Conservation (phyloP, 2,797 vertebrate species). For the Orientallactaga sibirica region DNA sequence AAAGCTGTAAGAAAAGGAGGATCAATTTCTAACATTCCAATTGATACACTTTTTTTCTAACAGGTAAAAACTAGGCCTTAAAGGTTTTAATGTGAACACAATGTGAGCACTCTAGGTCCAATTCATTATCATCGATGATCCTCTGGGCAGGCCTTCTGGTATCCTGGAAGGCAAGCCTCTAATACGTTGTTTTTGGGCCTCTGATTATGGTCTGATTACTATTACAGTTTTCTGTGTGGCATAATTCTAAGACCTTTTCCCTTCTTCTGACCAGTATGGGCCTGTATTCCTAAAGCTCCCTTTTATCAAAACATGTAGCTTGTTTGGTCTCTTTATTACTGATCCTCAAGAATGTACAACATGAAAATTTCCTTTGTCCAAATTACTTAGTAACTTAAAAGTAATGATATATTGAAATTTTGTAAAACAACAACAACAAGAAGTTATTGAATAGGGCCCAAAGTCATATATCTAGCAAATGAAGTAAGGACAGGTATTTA, state of each 20-base stretch:
- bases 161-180: not conserved
- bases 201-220: not conserved
- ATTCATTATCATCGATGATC: not conserved
- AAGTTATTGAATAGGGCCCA: not conserved
- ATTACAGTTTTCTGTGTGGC: not conserved
- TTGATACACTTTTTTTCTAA: not conserved
- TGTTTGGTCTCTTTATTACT: not conserved
- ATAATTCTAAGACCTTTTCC: slow-evolving; percentile 4
- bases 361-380: slow-evolving; percentile 7
- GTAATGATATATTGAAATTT: not conserved
- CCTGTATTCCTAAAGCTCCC: not conserved
- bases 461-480: not conserved
- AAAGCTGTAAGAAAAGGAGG: not conserved
- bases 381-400: slow-evolving; percentile 39
- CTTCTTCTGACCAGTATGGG: not conserved
- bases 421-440: not conserved
- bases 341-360: not conserved
- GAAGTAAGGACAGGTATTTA: not conserved
- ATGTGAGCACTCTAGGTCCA: not conserved
- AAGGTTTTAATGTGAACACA: not conserved
- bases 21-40: not conserved
- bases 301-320: not conserved
- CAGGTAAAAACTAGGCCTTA: not conserved
- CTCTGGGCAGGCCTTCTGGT: not conserved
- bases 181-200: not conserved